Conservation (phyloP, 2,113 vertebrate species). For the Cyrtonyx montezumae region DNA sequence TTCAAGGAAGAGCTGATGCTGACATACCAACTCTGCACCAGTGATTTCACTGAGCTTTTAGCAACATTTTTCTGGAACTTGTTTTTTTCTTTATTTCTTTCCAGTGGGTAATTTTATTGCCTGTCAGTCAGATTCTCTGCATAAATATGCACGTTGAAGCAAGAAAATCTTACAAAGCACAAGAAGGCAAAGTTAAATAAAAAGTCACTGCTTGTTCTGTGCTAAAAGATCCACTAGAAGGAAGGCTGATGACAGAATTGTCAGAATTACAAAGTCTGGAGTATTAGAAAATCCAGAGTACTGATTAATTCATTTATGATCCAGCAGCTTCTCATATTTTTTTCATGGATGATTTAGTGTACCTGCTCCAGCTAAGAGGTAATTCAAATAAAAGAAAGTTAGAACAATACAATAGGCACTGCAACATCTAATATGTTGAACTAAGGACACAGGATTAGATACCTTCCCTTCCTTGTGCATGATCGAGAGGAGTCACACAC, state of each 20-base stretch:
- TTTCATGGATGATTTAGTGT: not conserved
- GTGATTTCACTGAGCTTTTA: not conserved
- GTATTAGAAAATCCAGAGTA: not conserved
- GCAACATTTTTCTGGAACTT: not conserved
- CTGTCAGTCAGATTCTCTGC: not conserved
- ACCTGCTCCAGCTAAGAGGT: not conserved
- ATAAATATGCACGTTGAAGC: not conserved
- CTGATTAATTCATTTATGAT: not conserved
- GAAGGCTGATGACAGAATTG: not conserved
- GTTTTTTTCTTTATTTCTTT: not conserved
- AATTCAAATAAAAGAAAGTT: not conserved
- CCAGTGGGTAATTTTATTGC: not conserved
- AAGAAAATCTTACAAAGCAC: not conserved
- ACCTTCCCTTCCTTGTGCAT: not conserved
- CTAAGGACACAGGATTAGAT: not conserved
- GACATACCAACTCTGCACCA: not conserved
- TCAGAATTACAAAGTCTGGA: not conserved
- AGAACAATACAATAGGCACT: not conserved
- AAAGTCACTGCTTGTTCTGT: not conserved
- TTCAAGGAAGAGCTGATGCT: conserved; percentile 12
- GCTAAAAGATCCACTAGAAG: not conserved
- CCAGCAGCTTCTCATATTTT: not conserved
- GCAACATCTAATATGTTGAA: not conserved
- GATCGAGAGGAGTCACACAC: not conserved
- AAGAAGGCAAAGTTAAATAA: not conserved